phyloP scores from a whole-genome alignment of 1,140 invertebrate genomes.

The Tribolium castaneum region DNA sequence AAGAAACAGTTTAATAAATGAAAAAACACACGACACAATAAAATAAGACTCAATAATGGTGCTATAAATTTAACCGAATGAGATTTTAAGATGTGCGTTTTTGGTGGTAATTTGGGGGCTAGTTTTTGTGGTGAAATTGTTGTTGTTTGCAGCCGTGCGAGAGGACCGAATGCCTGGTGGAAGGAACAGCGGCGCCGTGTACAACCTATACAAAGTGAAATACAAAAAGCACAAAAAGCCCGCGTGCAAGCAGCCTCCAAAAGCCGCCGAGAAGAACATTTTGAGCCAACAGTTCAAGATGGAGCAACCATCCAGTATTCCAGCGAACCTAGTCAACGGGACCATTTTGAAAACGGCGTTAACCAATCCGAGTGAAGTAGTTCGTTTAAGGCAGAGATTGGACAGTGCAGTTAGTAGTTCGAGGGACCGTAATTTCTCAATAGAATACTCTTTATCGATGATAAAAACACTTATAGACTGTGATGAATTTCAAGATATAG shows the following conservation, averaged over 20 bases:
- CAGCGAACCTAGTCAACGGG: slow-evolving; percentile 84
- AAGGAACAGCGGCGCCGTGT: slow-evolving; percentile 97
- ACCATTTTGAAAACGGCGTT: slow-evolving; percentile 94
- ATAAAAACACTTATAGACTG: slow-evolving; percentile 92
- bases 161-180: slow-evolving; percentile 99
- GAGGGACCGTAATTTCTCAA: slow-evolving; percentile 82
- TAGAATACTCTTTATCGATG: slow-evolving; percentile 85
- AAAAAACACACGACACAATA: too few species aligned
- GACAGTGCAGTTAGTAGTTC: slow-evolving; percentile 89
- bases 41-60: too few species aligned
- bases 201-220: slow-evolving; percentile 99
- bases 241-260: slow-evolving; percentile 68
- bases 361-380: slow-evolving; percentile 92
- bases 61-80: too few species aligned
- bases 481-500: slow-evolving; percentile 95
- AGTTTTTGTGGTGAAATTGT: not conserved
- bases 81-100: not conserved
- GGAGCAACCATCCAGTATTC: slow-evolving; percentile 65
- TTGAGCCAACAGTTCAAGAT: slow-evolving; percentile 62
- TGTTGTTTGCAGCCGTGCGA: slow-evolving; percentile 84
- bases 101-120: not conserved
- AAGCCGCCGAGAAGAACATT: slow-evolving; percentile 65
- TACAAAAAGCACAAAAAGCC: slow-evolving; percentile 97
- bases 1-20: too few species aligned
- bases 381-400: slow-evolving; percentile 86